Evolutionary conservation across 2,797 vertebrate genomes (phyloP).

Genomic region (Etheostoma nigrum): DNA sequence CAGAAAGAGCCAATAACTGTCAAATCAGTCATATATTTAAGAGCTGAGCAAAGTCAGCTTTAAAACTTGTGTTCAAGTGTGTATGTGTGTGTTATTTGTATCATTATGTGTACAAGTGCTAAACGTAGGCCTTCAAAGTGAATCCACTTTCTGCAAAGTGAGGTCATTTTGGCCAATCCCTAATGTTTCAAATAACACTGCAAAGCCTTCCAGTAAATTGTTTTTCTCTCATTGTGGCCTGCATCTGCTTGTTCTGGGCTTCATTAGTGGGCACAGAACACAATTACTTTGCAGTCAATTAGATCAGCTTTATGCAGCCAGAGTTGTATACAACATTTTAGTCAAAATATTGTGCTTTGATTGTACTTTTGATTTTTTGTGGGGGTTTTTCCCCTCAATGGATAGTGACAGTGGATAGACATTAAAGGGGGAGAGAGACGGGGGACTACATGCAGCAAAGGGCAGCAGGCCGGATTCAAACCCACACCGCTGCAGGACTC

Average conservation of each 20-base stretch:
- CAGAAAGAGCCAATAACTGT: slow-evolving; percentile 55
- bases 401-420: too few species aligned
- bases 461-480: too few species aligned
- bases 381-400: too few species aligned
- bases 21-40: slow-evolving; percentile 50
- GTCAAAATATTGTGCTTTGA: slow-evolving; percentile 28
- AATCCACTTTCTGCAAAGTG: slow-evolving; percentile 26
- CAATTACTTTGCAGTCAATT: slow-evolving; percentile 36
- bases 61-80: slow-evolving; percentile 14
- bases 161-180: slow-evolving; percentile 15
- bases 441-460: too few species aligned
- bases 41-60: slow-evolving; percentile 42
- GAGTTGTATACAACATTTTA: slow-evolving; percentile 15
- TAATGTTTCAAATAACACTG: slow-evolving; percentile 23
- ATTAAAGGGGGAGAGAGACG: too few species aligned
- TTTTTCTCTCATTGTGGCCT: slow-evolving; percentile 21
- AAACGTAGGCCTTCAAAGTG: slow-evolving; percentile 18
- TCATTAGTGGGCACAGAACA: slow-evolving; percentile 39
- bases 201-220: slow-evolving; percentile 3
- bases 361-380: too few species aligned
- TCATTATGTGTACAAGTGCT: slow-evolving; percentile 10
- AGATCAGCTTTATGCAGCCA: slow-evolving; percentile 24
- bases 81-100: slow-evolving; percentile 14
- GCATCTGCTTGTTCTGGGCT: slow-evolving; percentile 24
- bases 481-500: too few species aligned